Evolutionary conservation across 1,140 invertebrate genomes (phyloP), one percentile per base, ranked within the genome.

Genomic region (Neotoxoptera formosana): DNA sequence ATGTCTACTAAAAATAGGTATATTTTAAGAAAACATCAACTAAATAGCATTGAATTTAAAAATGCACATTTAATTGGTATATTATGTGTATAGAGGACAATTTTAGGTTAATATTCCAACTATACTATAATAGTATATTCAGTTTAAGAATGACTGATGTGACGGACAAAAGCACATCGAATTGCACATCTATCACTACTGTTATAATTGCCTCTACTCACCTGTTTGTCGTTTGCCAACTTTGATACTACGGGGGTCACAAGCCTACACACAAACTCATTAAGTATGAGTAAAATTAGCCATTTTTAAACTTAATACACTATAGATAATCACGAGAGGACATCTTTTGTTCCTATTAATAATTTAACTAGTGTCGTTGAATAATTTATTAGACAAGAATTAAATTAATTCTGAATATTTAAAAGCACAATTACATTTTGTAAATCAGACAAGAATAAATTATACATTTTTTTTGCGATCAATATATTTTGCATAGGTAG

Each of bases 371-470:
- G 36, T 89, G 25, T 89, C 21, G 23, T 41, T 89, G 88, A 89
- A 89, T 89, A 89, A 89, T 89, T 89, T 36, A 89, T 89, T 56
- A 56, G 87, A 11, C 8, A 53, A 23, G 1, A 41, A 56, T 89
- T 89, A 41, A 89, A 89, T 89, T 56, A 36, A 89, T 56, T 89
- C 88, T 89, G 88, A 36, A 89, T 89, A 56, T 41, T 56, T 25
- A 56, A 56, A 36, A 53, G 2, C n/a, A 89, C 25, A 89, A 53
- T 23, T 36, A 36, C 2, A 53, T 34, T 53, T 25, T 6, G n/a
- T 51, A 51, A 48, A 51, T 17, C 30, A 34, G 30, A 51, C 17
- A 51, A 87, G 30, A 87, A 34, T 47, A 87, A 83, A 83, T 81
- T 14, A 84, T 11, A 34, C 14, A 76, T 76, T n/a, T 30, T 67